These are phyloP conservation scores for Limnodromus scolopaceus DNA, from an alignment of 2,797 vertebrate species.

Conservation along the genomic window DNA sequence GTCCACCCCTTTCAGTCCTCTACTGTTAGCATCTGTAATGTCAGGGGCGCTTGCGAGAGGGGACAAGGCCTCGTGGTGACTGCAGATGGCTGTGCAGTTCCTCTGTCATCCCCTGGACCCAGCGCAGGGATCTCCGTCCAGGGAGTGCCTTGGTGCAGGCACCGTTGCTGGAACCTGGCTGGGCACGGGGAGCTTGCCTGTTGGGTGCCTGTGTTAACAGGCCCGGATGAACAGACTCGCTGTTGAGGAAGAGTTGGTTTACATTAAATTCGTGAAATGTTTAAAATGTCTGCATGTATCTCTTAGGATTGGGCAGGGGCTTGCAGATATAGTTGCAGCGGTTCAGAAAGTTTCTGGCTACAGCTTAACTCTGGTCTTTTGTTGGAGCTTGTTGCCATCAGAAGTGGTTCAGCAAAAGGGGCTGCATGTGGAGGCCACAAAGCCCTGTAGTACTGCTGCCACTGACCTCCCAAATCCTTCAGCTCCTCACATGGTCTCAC, in stretches of 20 bases:
- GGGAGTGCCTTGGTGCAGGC: fast-evolving
- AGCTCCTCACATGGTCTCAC: fast-evolving
- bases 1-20: not conserved
- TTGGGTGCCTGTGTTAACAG: not conserved
- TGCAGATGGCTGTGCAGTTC: not conserved
- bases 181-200: not conserved
- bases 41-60: not conserved
- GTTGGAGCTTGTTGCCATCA: not conserved
- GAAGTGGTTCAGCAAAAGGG: not conserved
- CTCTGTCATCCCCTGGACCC: not conserved
- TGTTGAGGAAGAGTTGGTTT: not conserved
- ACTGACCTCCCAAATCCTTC: not conserved
- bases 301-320: not conserved
- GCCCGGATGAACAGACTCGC: not conserved
- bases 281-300: not conserved
- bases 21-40: not conserved
- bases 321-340: not conserved
- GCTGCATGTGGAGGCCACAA: not conserved
- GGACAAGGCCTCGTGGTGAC: fast-evolving
- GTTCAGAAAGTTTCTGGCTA: not conserved
- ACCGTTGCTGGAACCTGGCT: fast-evolving
- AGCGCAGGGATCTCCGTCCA: fast-evolving
- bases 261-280: not conserved
- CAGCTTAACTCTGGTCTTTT: not conserved
- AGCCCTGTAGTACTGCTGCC: not conserved